These are phyloP conservation scores for Agrotis segetum DNA, from an alignment of 2,888 invertebrate species.

Conservation along the genomic window DNA sequence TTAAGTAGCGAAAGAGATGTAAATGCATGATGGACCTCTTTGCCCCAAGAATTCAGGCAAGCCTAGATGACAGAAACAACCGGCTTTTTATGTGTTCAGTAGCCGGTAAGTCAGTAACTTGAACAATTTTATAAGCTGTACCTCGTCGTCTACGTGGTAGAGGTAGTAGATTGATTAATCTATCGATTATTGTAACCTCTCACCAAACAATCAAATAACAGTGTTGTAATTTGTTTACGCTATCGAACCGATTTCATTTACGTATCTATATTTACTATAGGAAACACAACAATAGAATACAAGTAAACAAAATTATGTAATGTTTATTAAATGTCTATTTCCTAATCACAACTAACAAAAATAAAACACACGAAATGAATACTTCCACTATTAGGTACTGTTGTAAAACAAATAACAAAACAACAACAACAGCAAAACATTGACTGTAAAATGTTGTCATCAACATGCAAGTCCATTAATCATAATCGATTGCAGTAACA, in stretches of 20 bases:
- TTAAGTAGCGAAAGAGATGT: neutral
- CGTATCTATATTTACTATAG: neutral
- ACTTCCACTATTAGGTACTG: neutral
- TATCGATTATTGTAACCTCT: too few relatives aligned
- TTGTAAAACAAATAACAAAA: conserved; percentile 6
- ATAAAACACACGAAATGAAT: conserved; percentile 10
- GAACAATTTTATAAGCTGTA: too few relatives aligned
- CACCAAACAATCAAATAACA: neutral
- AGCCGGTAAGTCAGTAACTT: too few relatives aligned
- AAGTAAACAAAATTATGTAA: conserved; percentile 8
- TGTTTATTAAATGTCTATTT: neutral
- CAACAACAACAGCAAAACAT: neutral
- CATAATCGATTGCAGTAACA: conserved; percentile 24
- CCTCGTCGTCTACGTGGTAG: too few relatives aligned
- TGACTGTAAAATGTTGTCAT: conserved; percentile 8
- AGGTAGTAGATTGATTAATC: too few relatives aligned
- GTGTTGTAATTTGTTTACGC: neutral
- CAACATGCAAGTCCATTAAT: conserved; percentile 17
- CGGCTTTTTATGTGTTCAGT: too few relatives aligned
- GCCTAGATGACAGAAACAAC: too few relatives aligned
- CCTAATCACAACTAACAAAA: conserved; percentile 12
- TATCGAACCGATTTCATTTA: neutral
- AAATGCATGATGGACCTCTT: too few relatives aligned
- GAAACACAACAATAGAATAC: too few relatives aligned
- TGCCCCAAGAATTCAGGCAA: too few relatives aligned